A percentile compares a stretch with the other conserved stretches of the same genome.
phyloP scores from a whole-genome alignment of 2,888 invertebrate species.

The Tyria jacobaeae region DNA sequence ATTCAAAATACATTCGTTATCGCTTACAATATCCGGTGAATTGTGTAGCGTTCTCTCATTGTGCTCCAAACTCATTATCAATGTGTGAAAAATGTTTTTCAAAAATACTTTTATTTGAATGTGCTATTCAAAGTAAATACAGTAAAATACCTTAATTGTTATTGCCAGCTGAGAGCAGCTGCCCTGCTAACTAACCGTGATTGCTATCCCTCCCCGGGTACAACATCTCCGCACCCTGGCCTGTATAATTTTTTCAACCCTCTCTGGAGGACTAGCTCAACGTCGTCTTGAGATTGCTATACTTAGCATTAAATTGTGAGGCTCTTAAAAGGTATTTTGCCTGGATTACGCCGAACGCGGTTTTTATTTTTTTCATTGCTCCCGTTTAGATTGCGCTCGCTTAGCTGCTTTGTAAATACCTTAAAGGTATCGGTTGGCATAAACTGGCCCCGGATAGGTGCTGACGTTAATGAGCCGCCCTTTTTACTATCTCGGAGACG shows the following conservation, averaged over 20 bases:
- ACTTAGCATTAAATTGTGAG: slow-evolving; percentile 84
- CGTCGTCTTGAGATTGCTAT: slow-evolving; percentile 80
- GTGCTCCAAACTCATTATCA: slow-evolving; percentile 26
- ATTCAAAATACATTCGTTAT: slow-evolving; percentile 62
- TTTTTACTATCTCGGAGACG: slow-evolving; percentile 80
- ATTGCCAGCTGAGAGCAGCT: slow-evolving; percentile 73
- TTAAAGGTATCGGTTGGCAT: slow-evolving; percentile 81
- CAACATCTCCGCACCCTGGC: slow-evolving; percentile 36
- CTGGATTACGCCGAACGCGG: slow-evolving; percentile 72
- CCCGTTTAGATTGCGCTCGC: slow-evolving; percentile 71
- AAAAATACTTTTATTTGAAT: slow-evolving; percentile 59
- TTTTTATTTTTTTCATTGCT: slow-evolving; percentile 73
- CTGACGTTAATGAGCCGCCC: slow-evolving; percentile 83
- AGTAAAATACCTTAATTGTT: slow-evolving; percentile 74
- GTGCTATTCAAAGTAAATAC: slow-evolving; percentile 50
- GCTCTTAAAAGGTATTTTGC: slow-evolving; percentile 77
- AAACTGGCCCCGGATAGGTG: slow-evolving; percentile 75
- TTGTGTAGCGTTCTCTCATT: slow-evolving; percentile 45
- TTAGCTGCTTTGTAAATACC: slow-evolving; percentile 83
- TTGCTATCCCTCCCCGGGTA: slow-evolving; percentile 58
- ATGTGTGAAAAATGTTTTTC: slow-evolving; percentile 33
- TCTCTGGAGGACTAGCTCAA: slow-evolving; percentile 68
- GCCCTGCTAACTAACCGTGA: slow-evolving; percentile 78
- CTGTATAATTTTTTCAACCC: slow-evolving; percentile 83
- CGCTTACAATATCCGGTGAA: slow-evolving; percentile 45